A percentile compares a stretch with the other conserved stretches of the same genome.
These are phyloP conservation scores for Podarcis muralis DNA, from an alignment of 2,113 vertebrate genomes.

Conservation along the genomic window DNA sequence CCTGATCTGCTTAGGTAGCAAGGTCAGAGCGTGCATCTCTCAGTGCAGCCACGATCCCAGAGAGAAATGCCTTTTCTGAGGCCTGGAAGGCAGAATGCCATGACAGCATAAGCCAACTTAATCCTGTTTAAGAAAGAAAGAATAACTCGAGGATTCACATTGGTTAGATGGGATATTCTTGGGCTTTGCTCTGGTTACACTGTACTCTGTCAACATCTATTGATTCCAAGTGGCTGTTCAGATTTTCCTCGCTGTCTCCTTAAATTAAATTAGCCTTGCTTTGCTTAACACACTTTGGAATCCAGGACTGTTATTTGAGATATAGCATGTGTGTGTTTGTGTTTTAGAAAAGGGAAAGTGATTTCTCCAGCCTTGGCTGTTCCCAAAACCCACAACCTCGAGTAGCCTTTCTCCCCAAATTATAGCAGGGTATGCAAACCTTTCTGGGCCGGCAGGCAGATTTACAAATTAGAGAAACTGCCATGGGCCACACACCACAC, in stretches of 20 bases:
- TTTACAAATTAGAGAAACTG: too few species aligned
- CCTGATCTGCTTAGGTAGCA: not conserved
- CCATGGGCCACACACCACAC: too few species aligned
- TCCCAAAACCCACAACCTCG: not conserved
- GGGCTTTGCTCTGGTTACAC: not conserved
- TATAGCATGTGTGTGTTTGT: not conserved
- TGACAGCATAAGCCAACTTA: constrained; percentile 2
- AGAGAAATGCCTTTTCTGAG: not conserved
- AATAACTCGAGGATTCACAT: constrained; percentile 6
- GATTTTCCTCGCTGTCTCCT: not conserved
- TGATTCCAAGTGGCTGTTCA: not conserved
- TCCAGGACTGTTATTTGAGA: not conserved
- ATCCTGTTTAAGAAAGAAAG: constrained; percentile 13
- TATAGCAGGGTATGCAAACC: not conserved
- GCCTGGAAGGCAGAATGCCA: constrained; percentile 8
- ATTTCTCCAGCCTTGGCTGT: not conserved
- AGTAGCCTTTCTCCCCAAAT: not conserved
- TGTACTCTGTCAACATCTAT: not conserved
- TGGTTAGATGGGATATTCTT: not conserved
- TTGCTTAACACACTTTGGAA: not conserved
- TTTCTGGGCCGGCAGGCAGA: too few species aligned
- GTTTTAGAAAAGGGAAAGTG: not conserved
- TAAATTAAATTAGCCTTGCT: not conserved
- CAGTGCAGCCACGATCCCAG: not conserved
- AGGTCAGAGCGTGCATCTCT: not conserved